Conservation (phyloP, 2,888 invertebrate species). For the Scaptomyza flava region DNA sequence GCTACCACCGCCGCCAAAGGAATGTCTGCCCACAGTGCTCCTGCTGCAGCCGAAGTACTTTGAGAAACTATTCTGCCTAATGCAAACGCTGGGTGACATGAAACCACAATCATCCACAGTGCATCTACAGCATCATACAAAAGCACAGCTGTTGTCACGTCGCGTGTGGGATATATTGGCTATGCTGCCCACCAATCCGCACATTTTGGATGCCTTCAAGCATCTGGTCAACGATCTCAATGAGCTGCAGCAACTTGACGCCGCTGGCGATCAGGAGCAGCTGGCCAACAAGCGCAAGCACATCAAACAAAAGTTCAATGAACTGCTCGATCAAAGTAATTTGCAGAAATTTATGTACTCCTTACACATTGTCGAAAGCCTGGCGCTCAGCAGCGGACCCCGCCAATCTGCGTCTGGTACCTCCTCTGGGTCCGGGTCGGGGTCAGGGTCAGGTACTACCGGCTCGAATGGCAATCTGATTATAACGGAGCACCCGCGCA, state of each 20-base stretch:
- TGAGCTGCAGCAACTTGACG: slow-evolving; percentile 71
- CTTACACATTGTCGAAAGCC: slow-evolving; percentile 93
- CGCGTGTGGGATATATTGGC: slow-evolving; percentile 98
- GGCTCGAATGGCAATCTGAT: slow-evolving; percentile 62
- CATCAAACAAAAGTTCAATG: slow-evolving; percentile 86
- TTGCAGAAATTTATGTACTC: slow-evolving; percentile 98
- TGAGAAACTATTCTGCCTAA: slow-evolving; percentile 94
- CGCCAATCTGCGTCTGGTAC: slow-evolving; percentile 46
- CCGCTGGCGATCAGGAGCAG: slow-evolving; percentile 67
- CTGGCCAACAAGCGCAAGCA: slow-evolving; percentile 80
- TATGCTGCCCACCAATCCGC: slow-evolving; percentile 95
- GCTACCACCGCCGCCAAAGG: slow-evolving; percentile 93
- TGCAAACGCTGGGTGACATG: slow-evolving; percentile 95
- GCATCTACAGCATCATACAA: slow-evolving; percentile 89
- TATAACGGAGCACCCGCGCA: slow-evolving; percentile 64
- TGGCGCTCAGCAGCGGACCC: slow-evolving; percentile 84
- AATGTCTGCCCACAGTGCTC: slow-evolving; percentile 93
- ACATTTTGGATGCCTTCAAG: slow-evolving; percentile 91
- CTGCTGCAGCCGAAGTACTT: slow-evolving; percentile 94
- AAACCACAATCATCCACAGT: slow-evolving; percentile 88
- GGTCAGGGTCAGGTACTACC: slow-evolving; percentile 28
- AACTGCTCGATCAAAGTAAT: slow-evolving; percentile 93
- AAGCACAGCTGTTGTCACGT: slow-evolving; percentile 94
- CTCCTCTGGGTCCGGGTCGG: slow-evolving; percentile 1
- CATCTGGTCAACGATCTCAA: slow-evolving; percentile 86